A percentile compares a stretch with the other conserved stretches of the same genome.
Conservation (phyloP, 2,113 vertebrate genomes). For the Petromus typicus region DNA sequence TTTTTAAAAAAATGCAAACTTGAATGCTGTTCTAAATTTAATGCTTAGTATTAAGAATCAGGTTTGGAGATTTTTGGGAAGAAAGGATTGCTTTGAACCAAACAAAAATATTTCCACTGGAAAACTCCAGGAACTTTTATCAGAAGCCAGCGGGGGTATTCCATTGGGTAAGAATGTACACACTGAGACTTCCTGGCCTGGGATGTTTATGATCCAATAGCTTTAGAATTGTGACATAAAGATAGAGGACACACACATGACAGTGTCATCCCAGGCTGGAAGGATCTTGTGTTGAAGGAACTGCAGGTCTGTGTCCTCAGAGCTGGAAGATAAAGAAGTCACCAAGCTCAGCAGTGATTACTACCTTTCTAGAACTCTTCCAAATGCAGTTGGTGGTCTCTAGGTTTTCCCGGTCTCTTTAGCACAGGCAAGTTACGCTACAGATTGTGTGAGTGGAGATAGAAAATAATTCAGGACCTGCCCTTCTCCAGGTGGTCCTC, state of each 20-base stretch:
- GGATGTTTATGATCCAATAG: not conserved
- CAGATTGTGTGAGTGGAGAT: not conserved
- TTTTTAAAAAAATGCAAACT: conserved; percentile 44
- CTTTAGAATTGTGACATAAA: not conserved
- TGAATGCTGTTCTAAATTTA: conserved; percentile 64
- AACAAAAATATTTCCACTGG: conserved; percentile 53
- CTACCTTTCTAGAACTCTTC: not conserved
- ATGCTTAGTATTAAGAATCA: conserved; percentile 64
- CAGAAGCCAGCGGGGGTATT: not conserved
- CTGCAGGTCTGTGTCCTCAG: not conserved
- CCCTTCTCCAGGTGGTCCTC: conserved; percentile 74
- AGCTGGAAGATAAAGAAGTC: not conserved
- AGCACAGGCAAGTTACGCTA: not conserved
- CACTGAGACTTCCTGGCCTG: not conserved
- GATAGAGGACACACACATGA: not conserved
- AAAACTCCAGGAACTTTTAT: conserved; percentile 53
- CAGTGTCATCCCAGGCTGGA: not conserved
- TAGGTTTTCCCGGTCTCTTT: not conserved
- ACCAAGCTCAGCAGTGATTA: not conserved
- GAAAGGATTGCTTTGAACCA: conserved; percentile 66
- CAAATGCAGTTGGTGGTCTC: not conserved
- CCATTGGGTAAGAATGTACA: not conserved
- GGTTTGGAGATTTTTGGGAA: conserved; percentile 55
- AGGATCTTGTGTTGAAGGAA: not conserved
- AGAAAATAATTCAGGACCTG: conserved; percentile 2